phyloP scores from a whole-genome alignment of 53 echinoderm and acorn worm species.

The Hippasteria phrygiana region DNA sequence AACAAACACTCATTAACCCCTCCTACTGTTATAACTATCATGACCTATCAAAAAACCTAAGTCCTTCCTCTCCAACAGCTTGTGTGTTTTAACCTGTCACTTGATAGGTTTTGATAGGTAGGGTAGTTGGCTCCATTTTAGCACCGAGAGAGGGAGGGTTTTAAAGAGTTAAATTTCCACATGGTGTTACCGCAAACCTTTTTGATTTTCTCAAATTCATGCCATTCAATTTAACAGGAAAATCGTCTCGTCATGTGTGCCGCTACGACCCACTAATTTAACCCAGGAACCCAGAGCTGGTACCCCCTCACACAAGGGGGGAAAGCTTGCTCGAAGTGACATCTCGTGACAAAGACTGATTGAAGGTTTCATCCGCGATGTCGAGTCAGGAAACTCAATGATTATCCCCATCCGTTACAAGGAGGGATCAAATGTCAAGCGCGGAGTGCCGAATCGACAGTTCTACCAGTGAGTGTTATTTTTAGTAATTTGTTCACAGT shows the following conservation, averaged over 20 bases:
- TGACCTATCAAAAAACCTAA: too few relatives aligned
- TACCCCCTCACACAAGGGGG: slow-evolving; percentile 48
- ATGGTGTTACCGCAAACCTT: too few relatives aligned
- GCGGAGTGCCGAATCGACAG: slow-evolving; percentile 34
- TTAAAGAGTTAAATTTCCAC: too few relatives aligned
- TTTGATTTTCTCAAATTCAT: slow-evolving; percentile 1
- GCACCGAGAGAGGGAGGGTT: too few relatives aligned
- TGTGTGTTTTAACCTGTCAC: too few relatives aligned
- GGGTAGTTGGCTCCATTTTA: too few relatives aligned
- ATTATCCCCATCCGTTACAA: slow-evolving; percentile 61
- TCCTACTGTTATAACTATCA: too few relatives aligned
- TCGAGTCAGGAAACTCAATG: slow-evolving; percentile 55
- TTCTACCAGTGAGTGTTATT: slow-evolving; percentile 54
- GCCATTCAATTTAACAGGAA: neutral
- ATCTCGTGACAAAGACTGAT: slow-evolving; percentile 68
- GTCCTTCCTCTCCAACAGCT: too few relatives aligned
- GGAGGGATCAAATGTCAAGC: slow-evolving; percentile 52
- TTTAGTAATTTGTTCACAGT: slow-evolving; percentile 30
- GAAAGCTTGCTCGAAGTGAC: slow-evolving; percentile 40
- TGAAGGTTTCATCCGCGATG: slow-evolving; percentile 56
- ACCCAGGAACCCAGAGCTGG: slow-evolving; percentile 10
- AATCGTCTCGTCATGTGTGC: neutral
- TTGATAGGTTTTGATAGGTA: too few relatives aligned
- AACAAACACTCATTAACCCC: too few relatives aligned
- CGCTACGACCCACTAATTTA: neutral